Evolutionary conservation across 2,888 invertebrate genomes (phyloP), one percentile per base, ranked within the genome.

Genomic region (Empis livida): DNA sequence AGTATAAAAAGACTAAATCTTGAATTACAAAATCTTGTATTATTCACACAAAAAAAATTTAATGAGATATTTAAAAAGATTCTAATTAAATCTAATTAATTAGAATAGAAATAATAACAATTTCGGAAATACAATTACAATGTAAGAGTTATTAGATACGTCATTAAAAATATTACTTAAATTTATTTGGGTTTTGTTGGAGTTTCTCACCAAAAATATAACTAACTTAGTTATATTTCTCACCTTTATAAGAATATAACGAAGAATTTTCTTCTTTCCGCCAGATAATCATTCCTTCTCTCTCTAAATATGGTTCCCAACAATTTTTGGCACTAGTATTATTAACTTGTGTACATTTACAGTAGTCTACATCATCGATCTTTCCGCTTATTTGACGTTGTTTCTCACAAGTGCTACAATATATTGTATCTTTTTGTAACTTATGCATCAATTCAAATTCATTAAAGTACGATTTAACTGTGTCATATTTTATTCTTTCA

Each of bases 241-340:
- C 54, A 71, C 79, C 76, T 78, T 90, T 91, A 61, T 91, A 91
- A 14, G 86, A 81, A 60, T 78, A 90, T 32, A 85, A 70, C 2
- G 86, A 84, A 0, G 75, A 72, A 42, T 76, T 73, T 55, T 82
- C 80, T 59, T 82, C 78, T 55, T 79, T 80, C 49, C 84, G 73
- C 91, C 91, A 92, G 35, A 91, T 82, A 13, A 87, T 72, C 60
- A 89, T 79, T 59, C 88, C 84, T 45, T 82, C 75, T 13, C 84
- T 78, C 60, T 87, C 85, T 56, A 90, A 78, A 60, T 84, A 91
- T 0, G 87, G 84, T 45, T 75, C 72, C 91, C 65, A 66, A 5
- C 54, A 51, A 13, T 54, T 53, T 13, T 62, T 58, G 46, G 54
- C 57, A 51, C 55, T 61, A 30, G 53, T 49, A 38, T 55, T n/a